Conservation (phyloP, 92 coral and sea anemone genomes). For the Epizoanthus stellaris region DNA sequence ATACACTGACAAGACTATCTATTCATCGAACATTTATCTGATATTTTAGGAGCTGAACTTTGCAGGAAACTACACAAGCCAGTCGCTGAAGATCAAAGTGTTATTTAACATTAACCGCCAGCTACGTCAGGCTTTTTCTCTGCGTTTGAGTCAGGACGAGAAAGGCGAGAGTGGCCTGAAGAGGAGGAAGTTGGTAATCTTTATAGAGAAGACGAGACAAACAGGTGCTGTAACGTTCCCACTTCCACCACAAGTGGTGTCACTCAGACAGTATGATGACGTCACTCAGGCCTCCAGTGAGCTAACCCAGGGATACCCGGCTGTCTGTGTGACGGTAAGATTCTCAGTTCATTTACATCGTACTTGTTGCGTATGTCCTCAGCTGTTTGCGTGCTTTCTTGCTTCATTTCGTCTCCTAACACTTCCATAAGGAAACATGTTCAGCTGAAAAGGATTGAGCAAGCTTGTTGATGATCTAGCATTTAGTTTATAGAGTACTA, state of each 20-base stretch:
- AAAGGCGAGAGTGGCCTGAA: conserved; percentile 63
- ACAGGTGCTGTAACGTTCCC: conserved; percentile 90
- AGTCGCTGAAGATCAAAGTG: conserved; percentile 63
- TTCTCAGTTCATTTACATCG: not conserved
- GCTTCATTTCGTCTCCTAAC: not conserved
- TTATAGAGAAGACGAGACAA: conserved; percentile 73
- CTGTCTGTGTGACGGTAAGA: conserved; percentile 98
- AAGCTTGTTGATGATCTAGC: no score
- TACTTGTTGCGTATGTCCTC: not conserved
- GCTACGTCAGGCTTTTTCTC: conserved; percentile 89
- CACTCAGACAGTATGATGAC: conserved; percentile 93
- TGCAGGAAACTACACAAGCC: conserved; percentile 61
- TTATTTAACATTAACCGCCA: conserved; percentile 74
- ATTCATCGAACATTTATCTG: not conserved
- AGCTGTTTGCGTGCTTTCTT: not conserved
- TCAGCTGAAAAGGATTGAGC: no score
- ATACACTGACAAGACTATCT: not conserved
- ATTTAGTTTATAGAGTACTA: no score
- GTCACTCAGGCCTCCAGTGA: conserved; percentile 69
- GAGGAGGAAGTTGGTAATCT: conserved; percentile 75
- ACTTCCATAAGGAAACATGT: no score
- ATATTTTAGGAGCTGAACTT: conserved; percentile 69
- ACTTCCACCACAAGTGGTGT: conserved; percentile 84
- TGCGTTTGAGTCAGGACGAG: conserved; percentile 67
- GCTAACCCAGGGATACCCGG: conserved; percentile 86